phyloP scores from a whole-genome alignment of 2,888 invertebrate genomes.

The Hypena proboscidalis region DNA sequence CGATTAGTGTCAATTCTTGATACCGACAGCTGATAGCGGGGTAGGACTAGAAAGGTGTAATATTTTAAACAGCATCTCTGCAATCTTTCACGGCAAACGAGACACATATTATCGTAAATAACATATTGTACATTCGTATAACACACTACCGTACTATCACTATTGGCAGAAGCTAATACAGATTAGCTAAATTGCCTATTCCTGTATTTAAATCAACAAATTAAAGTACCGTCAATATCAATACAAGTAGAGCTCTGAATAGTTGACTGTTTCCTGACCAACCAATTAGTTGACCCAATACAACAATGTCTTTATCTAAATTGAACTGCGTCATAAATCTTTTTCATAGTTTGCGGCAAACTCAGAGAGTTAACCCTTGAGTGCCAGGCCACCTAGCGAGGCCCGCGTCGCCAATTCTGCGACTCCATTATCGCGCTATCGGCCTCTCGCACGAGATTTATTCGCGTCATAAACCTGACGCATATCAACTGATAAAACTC shows the following conservation, averaged over 20 bases:
- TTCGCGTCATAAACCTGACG: conserved; percentile 60
- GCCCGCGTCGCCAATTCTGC: conserved; percentile 33
- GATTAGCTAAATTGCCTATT: too few relatives aligned
- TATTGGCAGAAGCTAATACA: too few relatives aligned
- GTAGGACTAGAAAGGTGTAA: too few relatives aligned
- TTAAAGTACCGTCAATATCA: too few relatives aligned
- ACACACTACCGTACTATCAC: too few relatives aligned
- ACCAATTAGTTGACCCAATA: neutral
- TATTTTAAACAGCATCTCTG: too few relatives aligned
- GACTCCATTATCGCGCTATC: conserved; percentile 47
- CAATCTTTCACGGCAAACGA: too few relatives aligned
- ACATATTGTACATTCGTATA: too few relatives aligned
- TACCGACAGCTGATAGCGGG: neutral
- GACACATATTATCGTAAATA: too few relatives aligned
- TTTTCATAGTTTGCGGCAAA: conserved; percentile 11
- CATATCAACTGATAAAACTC: conserved; percentile 53
- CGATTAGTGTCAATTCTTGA: conserved; percentile 21
- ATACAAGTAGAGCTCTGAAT: too few relatives aligned
- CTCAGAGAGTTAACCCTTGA: conserved; percentile 33
- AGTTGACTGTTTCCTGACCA: too few relatives aligned
- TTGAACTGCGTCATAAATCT: conserved; percentile 19
- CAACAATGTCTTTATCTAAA: conserved; percentile 1
- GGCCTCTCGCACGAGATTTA: conserved; percentile 52
- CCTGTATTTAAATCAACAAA: too few relatives aligned
- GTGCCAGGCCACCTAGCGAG: conserved; percentile 43